Percentiles rank a stretch among this genome's conserved stretches.
phyloP scores from a whole-genome alignment of 1,140 invertebrate species.

The Temnothorax nylanderi region DNA sequence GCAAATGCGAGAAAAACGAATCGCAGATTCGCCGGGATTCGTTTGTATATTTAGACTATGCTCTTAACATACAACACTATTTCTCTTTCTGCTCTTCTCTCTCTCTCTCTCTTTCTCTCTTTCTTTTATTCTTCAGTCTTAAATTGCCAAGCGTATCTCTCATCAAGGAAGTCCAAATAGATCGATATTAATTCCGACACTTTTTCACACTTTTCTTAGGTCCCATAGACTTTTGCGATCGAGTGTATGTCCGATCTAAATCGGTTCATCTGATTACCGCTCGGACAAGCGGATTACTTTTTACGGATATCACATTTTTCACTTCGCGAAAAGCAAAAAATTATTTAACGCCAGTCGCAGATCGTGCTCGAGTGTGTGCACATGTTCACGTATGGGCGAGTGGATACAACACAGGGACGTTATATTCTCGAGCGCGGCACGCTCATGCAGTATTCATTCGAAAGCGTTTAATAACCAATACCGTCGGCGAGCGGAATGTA shows the following conservation, averaged over 20 bases:
- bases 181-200: background rate
- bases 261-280: constrained; percentile 46
- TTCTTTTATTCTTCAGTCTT: background rate
- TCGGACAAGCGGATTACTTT: constrained; percentile 54
- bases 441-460: constrained; percentile 62
- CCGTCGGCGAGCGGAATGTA: constrained; percentile 55
- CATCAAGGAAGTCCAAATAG: background rate
- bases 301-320: constrained; percentile 56
- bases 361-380: constrained; percentile 6
- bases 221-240: constrained; percentile 7
- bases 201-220: constrained; percentile 6
- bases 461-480: constrained; percentile 61
- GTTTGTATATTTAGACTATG: constrained; percentile 74
- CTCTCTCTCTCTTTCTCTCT: background rate
- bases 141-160: background rate
- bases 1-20: constrained; percentile 60
- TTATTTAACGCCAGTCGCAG: constrained; percentile 54
- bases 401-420: constrained; percentile 18
- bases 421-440: constrained; percentile 48
- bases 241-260: constrained; percentile 26
- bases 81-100: background rate
- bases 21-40: constrained; percentile 67
- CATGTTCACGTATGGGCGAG: background rate
- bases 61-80: background rate
- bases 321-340: constrained; percentile 56